phyloP scores from a whole-genome alignment of 2,888 invertebrate species.

The Lepidochitona cinerea region DNA sequence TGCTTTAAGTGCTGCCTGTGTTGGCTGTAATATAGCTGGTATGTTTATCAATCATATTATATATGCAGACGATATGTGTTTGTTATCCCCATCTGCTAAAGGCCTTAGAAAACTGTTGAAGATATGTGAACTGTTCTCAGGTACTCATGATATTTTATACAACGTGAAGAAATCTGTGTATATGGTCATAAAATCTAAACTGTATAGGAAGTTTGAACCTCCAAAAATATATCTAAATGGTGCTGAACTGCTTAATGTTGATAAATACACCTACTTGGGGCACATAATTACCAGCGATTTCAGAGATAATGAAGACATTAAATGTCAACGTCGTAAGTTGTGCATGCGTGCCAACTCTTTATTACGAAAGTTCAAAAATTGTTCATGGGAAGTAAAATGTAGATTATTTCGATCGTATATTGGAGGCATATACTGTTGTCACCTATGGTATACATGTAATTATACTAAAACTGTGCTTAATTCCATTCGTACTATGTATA shows the following conservation, averaged over 20 bases:
- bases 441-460: background rate
- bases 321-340: background rate
- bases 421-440: background rate
- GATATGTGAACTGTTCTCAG: background rate
- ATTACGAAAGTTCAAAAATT: background rate
- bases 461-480: background rate
- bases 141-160: background rate
- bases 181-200: background rate
- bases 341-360: background rate
- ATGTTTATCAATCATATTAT: background rate
- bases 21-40: background rate
- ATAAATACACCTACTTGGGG: background rate
- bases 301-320: background rate
- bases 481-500: background rate
- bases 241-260: background rate
- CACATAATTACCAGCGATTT: background rate
- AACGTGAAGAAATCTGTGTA: background rate
- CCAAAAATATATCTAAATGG: background rate
- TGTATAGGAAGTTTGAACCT: background rate
- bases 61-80: background rate
- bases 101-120: background rate
- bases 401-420: background rate
- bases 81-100: background rate
- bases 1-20: background rate
- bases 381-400: background rate